phyloP scores from a whole-genome alignment of 2,888 invertebrate genomes.

The Phortica magna region DNA sequence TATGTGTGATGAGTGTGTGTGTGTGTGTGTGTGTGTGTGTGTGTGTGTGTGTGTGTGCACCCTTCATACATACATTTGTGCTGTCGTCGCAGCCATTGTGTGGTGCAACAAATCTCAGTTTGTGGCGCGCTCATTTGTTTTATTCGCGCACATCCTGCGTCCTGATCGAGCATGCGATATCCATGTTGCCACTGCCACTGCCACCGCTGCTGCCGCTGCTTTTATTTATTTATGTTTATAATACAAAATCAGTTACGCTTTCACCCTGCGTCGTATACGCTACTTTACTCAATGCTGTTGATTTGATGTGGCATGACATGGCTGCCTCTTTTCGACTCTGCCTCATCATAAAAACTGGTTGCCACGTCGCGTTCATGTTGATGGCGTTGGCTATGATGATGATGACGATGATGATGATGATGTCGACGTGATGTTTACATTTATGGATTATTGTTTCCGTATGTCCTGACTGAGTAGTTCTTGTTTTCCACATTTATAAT shows the following conservation, averaged over 20 bases:
- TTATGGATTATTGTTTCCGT: conserved; percentile 76
- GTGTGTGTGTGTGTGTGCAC: conserved; percentile 43
- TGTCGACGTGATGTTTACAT: conserved; percentile 76
- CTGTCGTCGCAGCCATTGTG: conserved; percentile 75
- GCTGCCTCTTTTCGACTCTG: conserved; percentile 46
- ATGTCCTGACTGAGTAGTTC: conserved; percentile 61
- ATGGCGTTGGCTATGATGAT: conserved; percentile 43
- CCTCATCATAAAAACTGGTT: conserved; percentile 50
- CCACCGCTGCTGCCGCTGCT: conserved; percentile 54
- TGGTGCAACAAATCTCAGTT: conserved; percentile 52
- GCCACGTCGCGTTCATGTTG: conserved; percentile 47
- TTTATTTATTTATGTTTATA: conserved; percentile 78
- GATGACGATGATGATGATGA: conserved; percentile 53
- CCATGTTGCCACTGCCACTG: conserved; percentile 44
- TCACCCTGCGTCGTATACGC: conserved; percentile 56
- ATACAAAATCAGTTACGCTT: conserved; percentile 78
- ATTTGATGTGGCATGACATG: conserved; percentile 48
- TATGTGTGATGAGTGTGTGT: background rate
- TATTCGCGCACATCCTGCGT: conserved; percentile 54
- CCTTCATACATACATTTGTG: conserved; percentile 63
- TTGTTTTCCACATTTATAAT: conserved; percentile 58
- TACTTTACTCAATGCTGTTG: conserved; percentile 13
- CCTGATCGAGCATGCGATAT: conserved; percentile 29
- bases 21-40: conserved; percentile 37
- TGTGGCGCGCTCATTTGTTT: conserved; percentile 53